A percentile compares a stretch with the other conserved stretches of the same genome.
Evolutionary conservation across 2,888 invertebrate species (phyloP).

Genomic region (Shargacucullia verbasci): DNA sequence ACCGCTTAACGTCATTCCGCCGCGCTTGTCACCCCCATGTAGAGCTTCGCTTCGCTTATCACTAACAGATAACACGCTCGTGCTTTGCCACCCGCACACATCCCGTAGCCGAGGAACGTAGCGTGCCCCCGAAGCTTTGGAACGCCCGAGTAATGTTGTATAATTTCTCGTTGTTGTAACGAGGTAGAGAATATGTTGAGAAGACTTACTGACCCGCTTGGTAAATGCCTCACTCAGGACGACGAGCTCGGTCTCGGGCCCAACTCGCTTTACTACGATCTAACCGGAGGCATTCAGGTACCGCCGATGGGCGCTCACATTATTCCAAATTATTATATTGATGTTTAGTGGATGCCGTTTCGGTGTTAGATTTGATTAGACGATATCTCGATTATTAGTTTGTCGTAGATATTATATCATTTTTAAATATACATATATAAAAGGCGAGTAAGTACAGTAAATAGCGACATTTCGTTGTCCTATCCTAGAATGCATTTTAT

Average conservation of each 20-base stretch:
- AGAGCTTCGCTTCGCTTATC: constrained; percentile 75
- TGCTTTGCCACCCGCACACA: constrained; percentile 66
- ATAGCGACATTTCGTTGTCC: constrained; percentile 45
- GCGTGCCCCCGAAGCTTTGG: constrained; percentile 69
- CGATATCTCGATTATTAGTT: constrained; percentile 32
- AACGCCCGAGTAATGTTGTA: constrained; percentile 78
- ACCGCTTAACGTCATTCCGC: constrained; percentile 77
- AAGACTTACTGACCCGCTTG: constrained; percentile 87
- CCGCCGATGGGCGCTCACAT: constrained; percentile 64
- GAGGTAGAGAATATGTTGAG: constrained; percentile 83
- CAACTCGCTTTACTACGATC: constrained; percentile 88
- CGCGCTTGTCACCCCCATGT: constrained; percentile 75
- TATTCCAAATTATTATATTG: constrained; percentile 61
- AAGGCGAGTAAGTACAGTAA: constrained; percentile 28
- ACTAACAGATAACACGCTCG: constrained; percentile 66
- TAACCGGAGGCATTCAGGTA: constrained; percentile 89
- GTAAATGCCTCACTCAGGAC: constrained; percentile 88
- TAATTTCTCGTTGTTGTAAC: constrained; percentile 82
- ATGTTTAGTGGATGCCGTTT: constrained; percentile 57
- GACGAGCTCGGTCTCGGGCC: constrained; percentile 87
- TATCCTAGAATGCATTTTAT: constrained; percentile 60
- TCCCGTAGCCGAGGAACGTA: constrained; percentile 73
- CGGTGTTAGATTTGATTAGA: constrained; percentile 43
- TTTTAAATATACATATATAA: constrained; percentile 28
- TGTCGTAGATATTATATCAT: constrained; percentile 39